Evolutionary conservation across 1,140 invertebrate genomes (phyloP).

Genomic region (Tetraneura akinire): DNA sequence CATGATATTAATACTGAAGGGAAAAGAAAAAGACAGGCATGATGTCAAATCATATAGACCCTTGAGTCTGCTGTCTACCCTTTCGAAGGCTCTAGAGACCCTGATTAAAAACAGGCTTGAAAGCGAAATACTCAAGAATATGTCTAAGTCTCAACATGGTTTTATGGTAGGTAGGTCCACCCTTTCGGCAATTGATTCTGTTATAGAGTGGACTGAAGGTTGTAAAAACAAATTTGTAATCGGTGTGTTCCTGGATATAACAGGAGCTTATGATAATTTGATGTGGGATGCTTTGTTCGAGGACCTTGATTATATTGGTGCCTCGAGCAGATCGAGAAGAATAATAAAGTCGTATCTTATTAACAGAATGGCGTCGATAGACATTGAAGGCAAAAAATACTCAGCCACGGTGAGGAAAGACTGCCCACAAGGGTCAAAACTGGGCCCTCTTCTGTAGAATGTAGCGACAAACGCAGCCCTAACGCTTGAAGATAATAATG

Average conservation of each 20-base stretch:
- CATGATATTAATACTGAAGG: background rate
- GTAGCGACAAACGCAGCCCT: background rate
- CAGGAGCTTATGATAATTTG: background rate
- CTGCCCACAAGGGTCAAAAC: constrained; percentile 32
- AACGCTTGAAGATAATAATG: background rate
- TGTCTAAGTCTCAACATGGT: background rate
- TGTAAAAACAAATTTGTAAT: background rate
- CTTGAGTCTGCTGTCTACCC: background rate
- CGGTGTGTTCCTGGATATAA: background rate
- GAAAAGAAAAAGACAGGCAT: background rate
- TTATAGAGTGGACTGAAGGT: background rate
- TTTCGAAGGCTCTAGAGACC: background rate
- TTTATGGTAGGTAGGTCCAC: background rate
- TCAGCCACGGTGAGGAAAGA: background rate
- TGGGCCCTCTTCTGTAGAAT: constrained; percentile 27
- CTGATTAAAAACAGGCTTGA: background rate
- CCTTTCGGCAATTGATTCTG: background rate
- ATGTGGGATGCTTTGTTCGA: background rate
- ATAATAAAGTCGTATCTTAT: background rate
- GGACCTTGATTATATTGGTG: too few species aligned
- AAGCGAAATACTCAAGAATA: background rate
- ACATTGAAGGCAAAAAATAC: accelerated
- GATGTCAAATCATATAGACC: background rate
- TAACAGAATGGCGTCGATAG: background rate
- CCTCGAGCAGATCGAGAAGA: background rate